Percentiles rank a stretch among this genome's conserved stretches.
Evolutionary conservation across 2,113 vertebrate genomes (phyloP).

Genomic region (Strix aluco): DNA sequence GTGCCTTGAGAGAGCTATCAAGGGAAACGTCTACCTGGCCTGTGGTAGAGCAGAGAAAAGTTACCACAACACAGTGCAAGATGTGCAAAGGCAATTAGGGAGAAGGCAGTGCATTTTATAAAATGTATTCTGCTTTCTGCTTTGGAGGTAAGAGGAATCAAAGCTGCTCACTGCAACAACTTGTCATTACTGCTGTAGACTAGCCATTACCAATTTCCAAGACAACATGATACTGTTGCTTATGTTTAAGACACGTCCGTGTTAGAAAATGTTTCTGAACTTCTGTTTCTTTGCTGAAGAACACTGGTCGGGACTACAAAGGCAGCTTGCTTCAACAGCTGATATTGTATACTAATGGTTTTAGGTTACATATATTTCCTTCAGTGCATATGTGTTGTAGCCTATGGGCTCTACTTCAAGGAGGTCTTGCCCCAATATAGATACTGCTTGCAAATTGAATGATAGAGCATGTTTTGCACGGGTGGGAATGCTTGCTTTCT

Average conservation of each 20-base stretch:
- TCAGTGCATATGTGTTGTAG: fast-evolving
- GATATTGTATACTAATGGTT: neutral
- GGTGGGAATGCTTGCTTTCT: neutral
- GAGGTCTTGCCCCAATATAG: neutral
- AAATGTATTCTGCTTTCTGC: neutral
- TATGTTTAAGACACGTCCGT: neutral
- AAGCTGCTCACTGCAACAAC: neutral
- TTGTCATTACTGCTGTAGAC: neutral
- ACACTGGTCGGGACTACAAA: neutral
- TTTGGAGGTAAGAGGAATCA: neutral
- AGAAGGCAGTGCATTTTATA: neutral
- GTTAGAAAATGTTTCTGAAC: neutral
- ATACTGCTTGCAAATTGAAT: neutral
- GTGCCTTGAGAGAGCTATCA: neutral
- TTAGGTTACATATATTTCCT: neutral
- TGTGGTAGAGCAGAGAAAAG: neutral
- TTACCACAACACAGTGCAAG: neutral
- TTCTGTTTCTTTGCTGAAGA: neutral
- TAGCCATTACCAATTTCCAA: neutral
- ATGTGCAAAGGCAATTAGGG: neutral
- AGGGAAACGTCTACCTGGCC: neutral
- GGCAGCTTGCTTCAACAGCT: neutral
- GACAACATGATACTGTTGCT: neutral
- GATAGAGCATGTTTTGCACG: neutral
- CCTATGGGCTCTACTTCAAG: neutral